These are phyloP conservation scores for Zaprionus taronus DNA, from an alignment of 1,140 invertebrate genomes.

Conservation along the genomic window DNA sequence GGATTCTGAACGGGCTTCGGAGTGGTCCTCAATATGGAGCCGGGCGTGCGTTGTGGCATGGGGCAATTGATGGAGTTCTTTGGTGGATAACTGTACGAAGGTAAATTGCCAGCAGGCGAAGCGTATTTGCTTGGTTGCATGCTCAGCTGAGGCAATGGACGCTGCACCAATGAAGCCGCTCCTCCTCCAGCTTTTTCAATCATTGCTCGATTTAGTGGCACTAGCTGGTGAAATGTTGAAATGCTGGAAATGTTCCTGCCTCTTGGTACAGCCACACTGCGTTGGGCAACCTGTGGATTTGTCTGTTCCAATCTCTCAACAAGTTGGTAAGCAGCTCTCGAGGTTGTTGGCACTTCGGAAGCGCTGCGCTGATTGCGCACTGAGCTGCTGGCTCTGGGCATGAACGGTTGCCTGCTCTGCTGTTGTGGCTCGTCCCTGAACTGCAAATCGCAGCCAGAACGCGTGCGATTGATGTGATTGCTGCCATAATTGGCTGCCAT, in stretches of 20 bases:
- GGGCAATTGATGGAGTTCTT: not conserved
- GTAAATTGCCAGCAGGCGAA: not conserved
- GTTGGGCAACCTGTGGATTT: not conserved
- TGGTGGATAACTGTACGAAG: constrained; percentile 2
- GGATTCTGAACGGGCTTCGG: not conserved
- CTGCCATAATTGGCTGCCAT: too few relatives aligned
- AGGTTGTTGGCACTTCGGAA: not conserved
- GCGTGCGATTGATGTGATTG: constrained; percentile 8
- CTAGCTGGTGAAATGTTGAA: too few relatives aligned
- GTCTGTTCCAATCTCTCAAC: not conserved
- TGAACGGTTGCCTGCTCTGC: not conserved
- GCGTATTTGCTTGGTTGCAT: not conserved
- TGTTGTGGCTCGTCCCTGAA: not conserved
- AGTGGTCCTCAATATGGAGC: not conserved
- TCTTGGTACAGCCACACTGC: too few relatives aligned
- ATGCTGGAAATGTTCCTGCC: too few relatives aligned
- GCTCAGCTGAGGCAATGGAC: not conserved
- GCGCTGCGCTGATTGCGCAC: not conserved
- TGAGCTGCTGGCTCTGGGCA: not conserved
- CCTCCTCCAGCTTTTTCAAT: too few relatives aligned
- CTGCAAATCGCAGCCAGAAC: constrained; percentile 33
- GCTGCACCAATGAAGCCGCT: not conserved
- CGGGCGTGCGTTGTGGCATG: not conserved
- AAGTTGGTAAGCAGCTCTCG: not conserved
- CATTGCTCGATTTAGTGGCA: too few relatives aligned